Evolutionary conservation across 2,113 vertebrate genomes (phyloP).

Genomic region (Microcebus lehilahytsara): DNA sequence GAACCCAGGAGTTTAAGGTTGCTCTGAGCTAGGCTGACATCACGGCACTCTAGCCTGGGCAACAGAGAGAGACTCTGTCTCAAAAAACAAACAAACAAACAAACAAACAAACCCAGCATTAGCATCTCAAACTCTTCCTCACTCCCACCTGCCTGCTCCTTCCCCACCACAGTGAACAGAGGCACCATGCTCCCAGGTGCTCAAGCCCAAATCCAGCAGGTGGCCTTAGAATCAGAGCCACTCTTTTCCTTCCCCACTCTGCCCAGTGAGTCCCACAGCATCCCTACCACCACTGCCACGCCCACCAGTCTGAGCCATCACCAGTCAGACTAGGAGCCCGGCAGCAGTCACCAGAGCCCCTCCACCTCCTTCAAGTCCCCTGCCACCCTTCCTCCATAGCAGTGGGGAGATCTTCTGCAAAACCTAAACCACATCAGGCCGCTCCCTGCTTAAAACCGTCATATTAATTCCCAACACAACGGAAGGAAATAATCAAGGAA

Average conservation of each 20-base stretch:
- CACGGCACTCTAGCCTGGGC: too few species aligned
- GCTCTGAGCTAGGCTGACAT: too few species aligned
- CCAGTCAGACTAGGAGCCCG: neutral
- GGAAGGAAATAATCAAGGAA: neutral
- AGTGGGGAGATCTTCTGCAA: neutral
- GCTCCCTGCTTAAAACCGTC: neutral
- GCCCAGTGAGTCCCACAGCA: neutral
- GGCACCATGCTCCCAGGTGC: too few species aligned
- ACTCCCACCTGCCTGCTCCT: neutral
- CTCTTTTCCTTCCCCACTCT: too few species aligned
- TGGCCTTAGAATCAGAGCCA: neutral
- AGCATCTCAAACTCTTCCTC: neutral
- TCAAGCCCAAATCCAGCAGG: neutral
- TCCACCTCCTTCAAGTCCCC: neutral
- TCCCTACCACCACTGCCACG: neutral
- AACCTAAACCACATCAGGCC: neutral
- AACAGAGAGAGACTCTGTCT: too few species aligned
- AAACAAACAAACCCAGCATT: neutral
- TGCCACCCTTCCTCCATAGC: neutral
- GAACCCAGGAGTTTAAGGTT: too few species aligned
- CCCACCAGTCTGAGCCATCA: neutral
- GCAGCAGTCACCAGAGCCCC: neutral
- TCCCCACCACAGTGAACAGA: neutral
- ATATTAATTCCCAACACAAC: neutral
- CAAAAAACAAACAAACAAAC: too few species aligned